Evolutionary conservation across 1,140 invertebrate species (phyloP), one percentile per base, ranked within the genome.

Genomic region (Asbolus verrucosus): DNA sequence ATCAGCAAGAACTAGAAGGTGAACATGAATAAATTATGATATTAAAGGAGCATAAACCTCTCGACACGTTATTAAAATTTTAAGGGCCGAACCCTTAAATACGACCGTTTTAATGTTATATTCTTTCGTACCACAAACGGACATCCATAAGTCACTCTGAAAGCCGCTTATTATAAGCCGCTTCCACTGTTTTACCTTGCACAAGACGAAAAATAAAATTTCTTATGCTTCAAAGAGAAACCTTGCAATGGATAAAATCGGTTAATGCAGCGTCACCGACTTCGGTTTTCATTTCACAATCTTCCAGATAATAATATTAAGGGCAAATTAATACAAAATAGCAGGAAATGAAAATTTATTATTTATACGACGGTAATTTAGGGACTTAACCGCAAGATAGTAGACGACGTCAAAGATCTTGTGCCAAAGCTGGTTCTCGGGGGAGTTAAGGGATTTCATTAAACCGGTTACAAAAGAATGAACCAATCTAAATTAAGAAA

Each of bases 1-100:
- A 61, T 50, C 50, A 21, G 24, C n/a, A 67, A 59, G 38, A 68
- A 39, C 59, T 63, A 60, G 54, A 65, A 60, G n/a, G 36, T 30
- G 65, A 63, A 63, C 65, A 72, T 69, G 66, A 72, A 72, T 69
- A 69, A 72, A 65, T 65, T 70, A 70, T 41, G 46, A 54, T 65
- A 59, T 70, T 70, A 41, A 31, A 66, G 59, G 33, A 33, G 54
- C 50, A 54, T 70, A 27, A 67, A 67, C 36, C 62, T 62, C 68
- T 70, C 71, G 71, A 70, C 71, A 73, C 62, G 62, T 73, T 70
- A 73, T 73, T 70, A 73, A 73, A 73, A 70, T 73, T 73, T 67
- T 60, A 71, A 72, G 62, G 69, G 27, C 33, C 33, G 38, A 69
- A 68, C 54, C 46, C 62, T 60, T 69, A 72, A 69, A 72, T 72